Percentiles rank a stretch among this genome's conserved stretches.
Evolutionary conservation across 2,797 vertebrate genomes (phyloP).

Genomic region (Cryptoprocta ferox): DNA sequence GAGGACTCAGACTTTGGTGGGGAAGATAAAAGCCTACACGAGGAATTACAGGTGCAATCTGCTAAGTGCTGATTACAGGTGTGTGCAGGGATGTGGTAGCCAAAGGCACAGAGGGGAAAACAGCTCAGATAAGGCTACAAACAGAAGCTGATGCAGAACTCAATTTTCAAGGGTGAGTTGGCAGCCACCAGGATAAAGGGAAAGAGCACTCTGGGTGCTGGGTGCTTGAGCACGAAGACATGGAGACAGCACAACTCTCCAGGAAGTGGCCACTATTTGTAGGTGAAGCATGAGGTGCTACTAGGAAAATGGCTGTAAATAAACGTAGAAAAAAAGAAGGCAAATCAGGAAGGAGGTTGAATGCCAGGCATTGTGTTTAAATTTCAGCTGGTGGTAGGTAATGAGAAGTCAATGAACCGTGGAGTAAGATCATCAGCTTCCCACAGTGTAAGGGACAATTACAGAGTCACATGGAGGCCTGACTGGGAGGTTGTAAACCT

Average conservation of each 20-base stretch:
- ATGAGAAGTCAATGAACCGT: background rate
- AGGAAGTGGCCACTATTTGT: background rate
- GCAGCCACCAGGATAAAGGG: background rate
- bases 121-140: background rate
- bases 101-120: background rate
- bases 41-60: background rate
- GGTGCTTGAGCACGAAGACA: fast-evolving
- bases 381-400: background rate
- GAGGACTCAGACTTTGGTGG: background rate
- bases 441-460: slow-evolving; percentile 14
- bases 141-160: background rate
- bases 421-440: background rate
- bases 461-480: background rate
- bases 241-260: background rate
- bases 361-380: background rate
- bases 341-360: background rate
- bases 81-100: background rate
- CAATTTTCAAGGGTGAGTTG: background rate
- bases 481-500: background rate
- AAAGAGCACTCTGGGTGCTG: background rate
- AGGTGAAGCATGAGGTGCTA: background rate
- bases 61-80: background rate
- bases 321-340: background rate
- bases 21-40: background rate
- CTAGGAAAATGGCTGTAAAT: background rate